Evolutionary conservation across 2,797 vertebrate species (phyloP), one percentile per base, ranked within the genome.

Genomic region (Austrolebias charrua): DNA sequence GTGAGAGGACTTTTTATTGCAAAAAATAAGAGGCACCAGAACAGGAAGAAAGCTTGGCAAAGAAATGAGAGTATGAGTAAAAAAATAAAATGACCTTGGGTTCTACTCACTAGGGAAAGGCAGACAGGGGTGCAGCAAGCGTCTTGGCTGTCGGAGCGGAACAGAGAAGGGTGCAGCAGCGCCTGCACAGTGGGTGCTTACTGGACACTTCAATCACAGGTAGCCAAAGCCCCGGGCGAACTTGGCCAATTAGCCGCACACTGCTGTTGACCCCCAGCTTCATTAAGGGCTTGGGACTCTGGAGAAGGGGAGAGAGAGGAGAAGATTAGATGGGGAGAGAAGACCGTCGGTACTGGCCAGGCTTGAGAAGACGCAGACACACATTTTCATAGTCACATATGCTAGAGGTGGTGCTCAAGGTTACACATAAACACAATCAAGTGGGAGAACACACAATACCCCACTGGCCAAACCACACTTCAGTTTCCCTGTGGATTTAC

Each of bases 221-320:
- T 83, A 88, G 83, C 88, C 72, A 24, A 59, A 89, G 88, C 87
- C 84, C 76, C 69, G 58, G 88, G 90, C 87, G 88, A 91, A 90
- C 85, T 87, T 83, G 82, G 89, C 92, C 91, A 92, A 93, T 93
- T 92, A 92, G 88, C 88, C 83, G 69, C 88, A 86, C 87, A 71
- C 84, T 81, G 84, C 81, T 58, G 59, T 76, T 86, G 88, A 90
- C 88, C 88, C 86, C 86, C 78, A 69, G 86, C 87, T 90, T 91
- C 89, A 91, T 90, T 89, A 90, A 90, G 85, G 83, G 86, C 81
- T 85, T 47, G 63, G 80, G 75, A 24, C 85, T 89, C 83, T 90
- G 82, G 70, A 80, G 70, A 67, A 69, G 51, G 49, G 66, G 56
- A 76, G 63, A 80, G 55, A 61, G 42, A 55, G 53, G 62, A 66